Conservation (phyloP, 1,140 invertebrate genomes). For the Micrasema minimum region DNA sequence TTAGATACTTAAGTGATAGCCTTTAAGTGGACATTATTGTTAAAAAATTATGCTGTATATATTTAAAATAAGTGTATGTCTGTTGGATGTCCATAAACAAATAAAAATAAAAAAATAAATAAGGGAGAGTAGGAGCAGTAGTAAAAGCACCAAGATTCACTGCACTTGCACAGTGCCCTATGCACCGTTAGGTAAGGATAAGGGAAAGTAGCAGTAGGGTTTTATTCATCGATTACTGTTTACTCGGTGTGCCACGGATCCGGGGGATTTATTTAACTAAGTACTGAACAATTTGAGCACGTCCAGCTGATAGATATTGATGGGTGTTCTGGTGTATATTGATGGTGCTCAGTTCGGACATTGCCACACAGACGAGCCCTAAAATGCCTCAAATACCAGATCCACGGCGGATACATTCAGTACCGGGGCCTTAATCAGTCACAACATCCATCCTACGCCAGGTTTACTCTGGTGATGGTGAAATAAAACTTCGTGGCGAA, state of each 20-base stretch:
- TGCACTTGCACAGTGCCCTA: too few species aligned
- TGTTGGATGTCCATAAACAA: too few species aligned
- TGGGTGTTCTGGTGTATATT: conserved; percentile 1
- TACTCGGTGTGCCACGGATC: not conserved
- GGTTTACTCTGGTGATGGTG: not conserved
- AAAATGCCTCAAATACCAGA: conserved; percentile 13
- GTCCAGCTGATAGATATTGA: conserved; percentile 8
- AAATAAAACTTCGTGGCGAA: not conserved
- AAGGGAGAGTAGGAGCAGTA: too few species aligned
- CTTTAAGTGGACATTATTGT: too few species aligned
- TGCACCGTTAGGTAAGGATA: too few species aligned
- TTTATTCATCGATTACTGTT: too few species aligned
- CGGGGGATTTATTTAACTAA: conserved; percentile 1
- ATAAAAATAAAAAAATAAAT: too few species aligned
- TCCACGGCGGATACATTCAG: not conserved
- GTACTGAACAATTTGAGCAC: not conserved
- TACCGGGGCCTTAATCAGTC: conserved; percentile 4
- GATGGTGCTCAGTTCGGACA: conserved; percentile 7
- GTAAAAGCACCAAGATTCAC: too few species aligned
- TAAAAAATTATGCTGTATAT: too few species aligned
- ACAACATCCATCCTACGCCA: conserved; percentile 1
- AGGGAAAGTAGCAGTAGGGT: too few species aligned
- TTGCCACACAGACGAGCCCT: conserved; percentile 11
- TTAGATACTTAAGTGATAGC: too few species aligned
- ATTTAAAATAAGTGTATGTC: too few species aligned